phyloP scores from a whole-genome alignment of 2,888 invertebrate genomes.

The Bombyx huttoni region DNA sequence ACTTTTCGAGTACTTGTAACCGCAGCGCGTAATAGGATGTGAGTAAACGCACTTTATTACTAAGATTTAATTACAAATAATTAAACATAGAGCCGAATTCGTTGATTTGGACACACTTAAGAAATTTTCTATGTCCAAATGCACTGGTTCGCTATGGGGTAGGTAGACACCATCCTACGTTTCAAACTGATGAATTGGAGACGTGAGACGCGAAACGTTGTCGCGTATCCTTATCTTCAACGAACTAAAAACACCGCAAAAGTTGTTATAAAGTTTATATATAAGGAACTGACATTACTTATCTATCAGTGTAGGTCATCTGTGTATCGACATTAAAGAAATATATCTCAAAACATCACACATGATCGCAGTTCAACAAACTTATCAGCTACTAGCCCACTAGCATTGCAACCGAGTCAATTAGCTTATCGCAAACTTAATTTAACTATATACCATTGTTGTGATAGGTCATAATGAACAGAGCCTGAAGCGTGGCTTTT shows the following conservation, averaged over 20 bases:
- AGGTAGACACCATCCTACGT: neutral
- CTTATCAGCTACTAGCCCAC: neutral
- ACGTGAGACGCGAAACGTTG: too few species aligned
- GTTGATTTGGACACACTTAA: neutral
- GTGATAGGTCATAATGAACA: conserved; percentile 19
- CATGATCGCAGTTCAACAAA: neutral
- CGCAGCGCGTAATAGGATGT: too few species aligned
- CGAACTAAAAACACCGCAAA: neutral
- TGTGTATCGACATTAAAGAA: neutral
- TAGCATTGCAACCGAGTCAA: conserved; percentile 6
- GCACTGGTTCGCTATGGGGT: neutral
- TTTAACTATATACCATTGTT: conserved; percentile 15
- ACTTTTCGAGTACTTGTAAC: too few species aligned
- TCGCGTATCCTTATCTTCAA: neutral
- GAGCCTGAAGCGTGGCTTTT: conserved; percentile 37
- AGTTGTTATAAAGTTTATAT: too few species aligned
- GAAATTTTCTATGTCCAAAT: neutral
- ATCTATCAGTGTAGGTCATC: neutral
- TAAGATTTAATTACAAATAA: too few species aligned
- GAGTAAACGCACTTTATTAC: too few species aligned
- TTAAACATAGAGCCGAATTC: too few species aligned
- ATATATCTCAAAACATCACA: neutral
- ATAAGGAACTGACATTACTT: too few species aligned
- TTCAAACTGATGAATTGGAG: neutral
- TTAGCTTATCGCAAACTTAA: conserved; percentile 10